phyloP scores from a whole-genome alignment of 2,113 vertebrate genomes.

The Seriola quinqueradiata region DNA sequence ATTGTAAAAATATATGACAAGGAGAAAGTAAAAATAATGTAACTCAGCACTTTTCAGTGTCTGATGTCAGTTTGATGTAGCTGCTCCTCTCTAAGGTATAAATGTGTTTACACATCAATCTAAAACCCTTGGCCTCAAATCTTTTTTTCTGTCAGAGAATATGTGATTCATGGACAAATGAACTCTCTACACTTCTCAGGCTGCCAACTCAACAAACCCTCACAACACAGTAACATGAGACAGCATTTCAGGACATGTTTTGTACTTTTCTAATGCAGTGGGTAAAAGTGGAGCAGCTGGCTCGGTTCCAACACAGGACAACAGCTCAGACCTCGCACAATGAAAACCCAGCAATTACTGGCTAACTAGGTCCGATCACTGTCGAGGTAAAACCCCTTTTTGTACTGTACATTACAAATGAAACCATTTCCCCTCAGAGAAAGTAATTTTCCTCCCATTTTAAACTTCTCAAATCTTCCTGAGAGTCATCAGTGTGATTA shows the following conservation, averaged over 20 bases:
- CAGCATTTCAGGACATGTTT: conserved; percentile 49
- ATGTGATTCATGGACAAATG: background rate
- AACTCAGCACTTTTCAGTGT: background rate
- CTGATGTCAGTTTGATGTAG: background rate
- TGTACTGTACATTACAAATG: conserved; percentile 64
- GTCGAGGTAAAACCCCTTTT: conserved; percentile 31
- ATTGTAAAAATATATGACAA: background rate
- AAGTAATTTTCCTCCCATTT: conserved; percentile 50
- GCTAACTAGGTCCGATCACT: conserved; percentile 56
- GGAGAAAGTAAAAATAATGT: background rate
- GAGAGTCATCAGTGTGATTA: conserved; percentile 58
- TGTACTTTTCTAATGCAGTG: conserved; percentile 61
- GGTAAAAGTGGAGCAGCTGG: conserved; percentile 73
- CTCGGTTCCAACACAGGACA: conserved; percentile 52
- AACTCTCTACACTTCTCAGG: conserved; percentile 12
- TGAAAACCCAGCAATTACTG: conserved; percentile 69
- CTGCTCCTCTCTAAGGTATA: background rate
- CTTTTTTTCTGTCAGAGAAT: no score
- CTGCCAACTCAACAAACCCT: conserved; percentile 30
- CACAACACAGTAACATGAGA: conserved; percentile 58
- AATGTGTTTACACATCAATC: background rate
- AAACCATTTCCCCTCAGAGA: conserved; percentile 46
- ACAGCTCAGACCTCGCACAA: conserved; percentile 48
- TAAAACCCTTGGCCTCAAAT: no score
- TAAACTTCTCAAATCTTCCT: conserved; percentile 44